Evolutionary conservation across 2,113 vertebrate genomes (phyloP).

Genomic region (Apteryx owenii): DNA sequence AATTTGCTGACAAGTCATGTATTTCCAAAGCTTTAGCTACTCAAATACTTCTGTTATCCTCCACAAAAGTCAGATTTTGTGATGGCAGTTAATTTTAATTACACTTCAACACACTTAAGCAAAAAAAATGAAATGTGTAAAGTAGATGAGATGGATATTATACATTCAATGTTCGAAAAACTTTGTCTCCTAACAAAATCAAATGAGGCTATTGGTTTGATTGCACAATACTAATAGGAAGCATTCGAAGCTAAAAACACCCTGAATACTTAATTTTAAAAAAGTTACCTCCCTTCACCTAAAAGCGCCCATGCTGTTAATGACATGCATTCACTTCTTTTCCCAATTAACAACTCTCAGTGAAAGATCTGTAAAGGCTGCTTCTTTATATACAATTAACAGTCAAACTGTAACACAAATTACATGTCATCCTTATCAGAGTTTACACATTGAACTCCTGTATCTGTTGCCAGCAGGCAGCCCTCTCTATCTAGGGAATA

Average conservation of each 20-base stretch:
- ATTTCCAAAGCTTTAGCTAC: not conserved
- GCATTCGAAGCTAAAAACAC: not conserved
- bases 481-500: slow-evolving; percentile 71
- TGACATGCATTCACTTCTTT: slow-evolving; percentile 28
- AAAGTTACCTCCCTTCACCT: not conserved
- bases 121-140: not conserved
- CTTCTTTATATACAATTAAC: slow-evolving; percentile 79
- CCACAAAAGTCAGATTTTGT: not conserved
- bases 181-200: not conserved
- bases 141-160: not conserved
- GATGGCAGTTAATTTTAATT: not conserved
- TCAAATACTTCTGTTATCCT: not conserved
- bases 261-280: not conserved
- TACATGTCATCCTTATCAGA: slow-evolving; percentile 82
- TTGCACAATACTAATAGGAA: not conserved
- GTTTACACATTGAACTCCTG: slow-evolving; percentile 82
- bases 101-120: not conserved
- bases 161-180: not conserved
- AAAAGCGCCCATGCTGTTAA: slow-evolving; percentile 45
- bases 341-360: slow-evolving; percentile 59
- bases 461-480: slow-evolving; percentile 81
- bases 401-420: slow-evolving; percentile 82
- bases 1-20: not conserved
- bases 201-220: not conserved
- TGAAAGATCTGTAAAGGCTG: slow-evolving; percentile 68